Percentiles rank a stretch among this genome's conserved stretches.
Evolutionary conservation across 2,797 vertebrate species (phyloP).

Genomic region (Silurus lanzhouensis): DNA sequence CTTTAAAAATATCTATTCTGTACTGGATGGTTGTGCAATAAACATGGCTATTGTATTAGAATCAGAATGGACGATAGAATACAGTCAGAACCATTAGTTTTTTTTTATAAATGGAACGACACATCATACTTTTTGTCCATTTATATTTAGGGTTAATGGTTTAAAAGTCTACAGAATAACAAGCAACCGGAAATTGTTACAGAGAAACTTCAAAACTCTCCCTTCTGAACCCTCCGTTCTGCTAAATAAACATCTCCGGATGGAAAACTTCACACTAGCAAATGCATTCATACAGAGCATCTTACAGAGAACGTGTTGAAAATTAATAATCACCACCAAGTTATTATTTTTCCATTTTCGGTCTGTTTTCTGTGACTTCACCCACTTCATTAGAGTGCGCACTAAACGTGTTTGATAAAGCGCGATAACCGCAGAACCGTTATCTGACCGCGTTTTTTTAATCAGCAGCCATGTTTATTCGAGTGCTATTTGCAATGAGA

Average conservation of each 20-base stretch:
- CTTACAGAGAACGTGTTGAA: background rate
- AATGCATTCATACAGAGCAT: background rate
- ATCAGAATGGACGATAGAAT: background rate
- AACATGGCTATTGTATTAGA: no score
- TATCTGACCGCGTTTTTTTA: conserved; percentile 7
- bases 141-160: background rate
- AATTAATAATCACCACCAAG: background rate
- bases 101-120: background rate
- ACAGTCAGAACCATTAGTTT: background rate
- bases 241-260: background rate
- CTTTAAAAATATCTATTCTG: background rate
- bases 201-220: background rate
- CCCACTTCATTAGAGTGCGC: conserved; percentile 1
- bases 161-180: background rate
- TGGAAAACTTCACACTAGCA: background rate
- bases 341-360: background rate
- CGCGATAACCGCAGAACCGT: background rate
- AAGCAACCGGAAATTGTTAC: background rate
- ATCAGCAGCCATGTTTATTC: conserved; percentile 5
- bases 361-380: background rate
- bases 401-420: conserved; percentile 17
- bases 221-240: background rate
- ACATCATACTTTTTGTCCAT: background rate
- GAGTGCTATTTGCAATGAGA: background rate
- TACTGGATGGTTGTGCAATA: background rate